Conservation (phyloP, 1,140 invertebrate genomes). For the Mylabris phalerata region DNA sequence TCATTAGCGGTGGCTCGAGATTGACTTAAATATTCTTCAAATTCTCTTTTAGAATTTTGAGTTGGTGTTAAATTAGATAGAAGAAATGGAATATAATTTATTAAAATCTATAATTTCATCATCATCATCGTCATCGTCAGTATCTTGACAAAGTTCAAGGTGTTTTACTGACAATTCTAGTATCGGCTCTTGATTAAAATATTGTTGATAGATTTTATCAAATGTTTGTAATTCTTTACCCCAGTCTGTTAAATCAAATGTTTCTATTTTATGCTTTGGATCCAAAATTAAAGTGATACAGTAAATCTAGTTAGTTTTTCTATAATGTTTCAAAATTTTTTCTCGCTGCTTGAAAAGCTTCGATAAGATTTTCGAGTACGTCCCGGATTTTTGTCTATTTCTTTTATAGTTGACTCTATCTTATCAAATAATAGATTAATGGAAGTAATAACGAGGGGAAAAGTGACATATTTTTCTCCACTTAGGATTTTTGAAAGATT, state of each 20-base stretch:
- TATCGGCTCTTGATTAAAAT: slow-evolving; percentile 14
- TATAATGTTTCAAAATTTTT: slow-evolving; percentile 39
- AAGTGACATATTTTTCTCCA: slow-evolving; percentile 37
- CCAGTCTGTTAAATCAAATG: slow-evolving; percentile 38
- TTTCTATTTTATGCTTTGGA: slow-evolving; percentile 38
- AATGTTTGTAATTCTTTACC: slow-evolving; percentile 26
- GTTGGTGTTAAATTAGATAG: no score
- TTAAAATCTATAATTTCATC: slow-evolving; percentile 33
- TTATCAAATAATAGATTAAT: slow-evolving; percentile 39
- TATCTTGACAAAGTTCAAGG: background rate
- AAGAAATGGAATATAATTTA: no score
- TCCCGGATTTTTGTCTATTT: slow-evolving; percentile 30
- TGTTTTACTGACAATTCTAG: no score
- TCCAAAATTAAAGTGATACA: slow-evolving; percentile 39
- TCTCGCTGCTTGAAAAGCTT: slow-evolving; percentile 37
- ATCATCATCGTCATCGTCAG: slow-evolving; percentile 22
- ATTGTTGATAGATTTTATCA: background rate
- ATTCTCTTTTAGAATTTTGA: slow-evolving; percentile 30
- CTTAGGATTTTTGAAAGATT: slow-evolving; percentile 29
- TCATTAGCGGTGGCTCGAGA: slow-evolving; percentile 27
- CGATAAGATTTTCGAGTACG: slow-evolving; percentile 23
- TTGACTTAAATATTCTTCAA: slow-evolving; percentile 32
- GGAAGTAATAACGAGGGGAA: slow-evolving; percentile 34
- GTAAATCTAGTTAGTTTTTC: slow-evolving; percentile 40
- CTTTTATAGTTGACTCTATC: slow-evolving; percentile 34